Evolutionary conservation across 2,888 invertebrate species (phyloP), one percentile per base, ranked within the genome.

Genomic region (Idaea biselata): DNA sequence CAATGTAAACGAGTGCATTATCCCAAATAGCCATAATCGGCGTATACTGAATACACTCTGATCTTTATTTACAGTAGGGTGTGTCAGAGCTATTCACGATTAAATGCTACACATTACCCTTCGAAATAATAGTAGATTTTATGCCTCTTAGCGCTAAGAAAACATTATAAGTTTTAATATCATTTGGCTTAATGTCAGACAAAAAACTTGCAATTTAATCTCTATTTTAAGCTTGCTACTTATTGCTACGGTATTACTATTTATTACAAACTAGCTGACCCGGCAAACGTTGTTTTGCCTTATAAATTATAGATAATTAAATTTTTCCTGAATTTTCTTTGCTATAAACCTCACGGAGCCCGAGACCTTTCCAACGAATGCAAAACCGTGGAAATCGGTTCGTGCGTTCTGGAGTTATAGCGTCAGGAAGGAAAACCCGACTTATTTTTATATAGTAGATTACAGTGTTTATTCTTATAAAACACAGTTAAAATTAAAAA

Each of bases 1-100:
- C 77, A 79, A 75, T 76, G 67, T 77, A 77, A 81, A 82, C 75
- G 80, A 81, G 77, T 80, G 80, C 81, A 82, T 81, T 83, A 83
- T 82, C 79, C 82, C 79, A 80, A 81, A 82, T 83, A 73, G 67
- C 80, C 77, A 77, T 82, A 82, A 78, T 79, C 70, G 75, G 78
- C 64, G 66, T 60, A 71, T 68, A 70, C 71, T 76, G 74, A 72
- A 78, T 74, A 73, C 73, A 61, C 68, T 71, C 65, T 69, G 71
- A 71, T 70, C 67, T 75, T 73, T 77, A 75, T 79, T 73, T 59
- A 63, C 73, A 69, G 70, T 69, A 71, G 74, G 69, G 64, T 60
- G 67, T 68, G 63, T 55, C 63, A 60, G 44, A 60, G 55, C 60
- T 65, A 62, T 63, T 61, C 59, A 60, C 58, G 59, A 33, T 60